Percentiles rank a stretch among this genome's conserved stretches.
phyloP scores from a whole-genome alignment of 2,888 invertebrate genomes.

The Polyommatus iphigenia region DNA sequence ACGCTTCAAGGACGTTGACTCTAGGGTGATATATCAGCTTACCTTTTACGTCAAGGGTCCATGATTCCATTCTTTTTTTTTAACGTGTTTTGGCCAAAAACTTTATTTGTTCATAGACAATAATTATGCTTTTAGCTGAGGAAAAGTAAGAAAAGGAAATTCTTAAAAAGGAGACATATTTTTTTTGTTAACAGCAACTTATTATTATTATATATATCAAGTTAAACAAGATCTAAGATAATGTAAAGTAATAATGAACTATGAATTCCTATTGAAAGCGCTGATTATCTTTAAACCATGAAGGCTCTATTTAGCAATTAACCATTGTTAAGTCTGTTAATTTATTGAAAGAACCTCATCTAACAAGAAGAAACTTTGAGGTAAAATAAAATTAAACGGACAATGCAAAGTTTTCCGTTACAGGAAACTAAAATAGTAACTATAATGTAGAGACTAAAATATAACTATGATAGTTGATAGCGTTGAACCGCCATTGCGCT shows the following conservation, averaged over 20 bases:
- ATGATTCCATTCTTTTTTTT: neutral
- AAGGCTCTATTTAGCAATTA: neutral
- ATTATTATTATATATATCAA: no score
- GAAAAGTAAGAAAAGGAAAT: neutral
- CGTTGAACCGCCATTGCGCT: no score
- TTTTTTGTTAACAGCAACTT: no score
- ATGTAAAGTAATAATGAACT: neutral
- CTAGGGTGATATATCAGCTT: constrained; percentile 16
- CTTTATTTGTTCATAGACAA: neutral
- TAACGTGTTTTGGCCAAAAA: neutral
- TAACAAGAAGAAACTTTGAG: neutral
- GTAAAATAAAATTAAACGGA: neutral
- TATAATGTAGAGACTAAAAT: no score
- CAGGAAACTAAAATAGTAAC: no score
- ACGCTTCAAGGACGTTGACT: constrained; percentile 6
- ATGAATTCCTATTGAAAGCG: neutral
- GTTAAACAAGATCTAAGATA: no score
- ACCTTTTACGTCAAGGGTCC: neutral
- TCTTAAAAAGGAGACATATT: no score
- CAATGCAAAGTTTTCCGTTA: neutral
- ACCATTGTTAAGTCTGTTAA: neutral
- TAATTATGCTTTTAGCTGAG: neutral
- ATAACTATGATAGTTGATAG: no score
- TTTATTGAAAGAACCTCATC: neutral
- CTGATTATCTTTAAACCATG: neutral